Base-by-base conservation (phyloP, 2,888 invertebrate genomes). In the Spatulosminthurus flaviceps region DNA sequence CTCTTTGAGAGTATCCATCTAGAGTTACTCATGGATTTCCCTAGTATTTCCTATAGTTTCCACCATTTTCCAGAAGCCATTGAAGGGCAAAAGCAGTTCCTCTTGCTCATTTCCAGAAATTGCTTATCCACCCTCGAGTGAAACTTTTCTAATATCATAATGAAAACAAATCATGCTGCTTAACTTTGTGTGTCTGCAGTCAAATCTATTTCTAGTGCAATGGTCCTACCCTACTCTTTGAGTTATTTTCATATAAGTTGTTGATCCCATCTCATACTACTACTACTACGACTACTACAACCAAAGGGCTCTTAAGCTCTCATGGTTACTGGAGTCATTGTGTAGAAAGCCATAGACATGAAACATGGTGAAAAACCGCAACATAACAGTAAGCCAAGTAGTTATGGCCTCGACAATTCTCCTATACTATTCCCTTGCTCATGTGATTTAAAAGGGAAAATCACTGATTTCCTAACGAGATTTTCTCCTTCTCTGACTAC, bases 141-240 rank as follows among this genome's bases (percentile, higher is more conserved):
- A 51, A 51, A 51, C 51, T 51, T 51, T 51, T 51, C 51, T 51
- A 51, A 51, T 51, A 51, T 19, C 51, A 51, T 51, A 51, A 51
- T 51, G 51, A 51, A 51, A 51, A 51, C 51, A 51, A 51, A 51
- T 51, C 51, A 51, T n/a, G 4, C 19, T 13, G 51, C 51, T 51
- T 51, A 9, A 51, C 16, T 9, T 34, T 51, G 19, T n/a, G n/a
- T n/a, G n/a, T 16, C 51, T 19, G 51, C 51, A 51, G 5, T 34
- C 5, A 34, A 34, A 9, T 34, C 34, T 34, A n/a, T n/a, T n/a
- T 9, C 34, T 34, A 34, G 34, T 9, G 51, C 16, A 51, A 51
- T 19, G n/a, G n/a, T n/a, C n/a, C n/a, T n/a, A n/a, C n/a, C n/a
- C n/a, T n/a, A n/a, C n/a, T n/a, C n/a, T n/a, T 34, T 51, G n/a